These are phyloP conservation scores for Bombycilla garrulus DNA, from an alignment of 2,113 vertebrate species.

Conservation along the genomic window DNA sequence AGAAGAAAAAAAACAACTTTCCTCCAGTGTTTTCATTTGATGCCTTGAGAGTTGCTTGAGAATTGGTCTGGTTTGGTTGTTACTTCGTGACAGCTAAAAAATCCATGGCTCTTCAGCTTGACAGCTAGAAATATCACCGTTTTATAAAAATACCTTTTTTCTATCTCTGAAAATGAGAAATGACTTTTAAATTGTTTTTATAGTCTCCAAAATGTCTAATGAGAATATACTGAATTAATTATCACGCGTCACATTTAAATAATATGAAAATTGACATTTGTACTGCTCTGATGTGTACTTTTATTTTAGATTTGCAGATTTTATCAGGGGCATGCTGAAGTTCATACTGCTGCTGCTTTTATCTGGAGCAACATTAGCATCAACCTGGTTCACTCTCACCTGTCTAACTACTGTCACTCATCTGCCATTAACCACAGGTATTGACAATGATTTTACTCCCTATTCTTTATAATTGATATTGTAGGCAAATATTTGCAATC, in stretches of 20 bases:
- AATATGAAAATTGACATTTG: neutral
- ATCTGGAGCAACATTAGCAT: conserved; percentile 89
- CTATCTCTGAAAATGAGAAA: conserved; percentile 8
- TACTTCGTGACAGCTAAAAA: conserved; percentile 24
- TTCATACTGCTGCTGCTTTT: conserved; percentile 93
- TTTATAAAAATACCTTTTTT: neutral
- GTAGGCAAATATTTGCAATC: neutral
- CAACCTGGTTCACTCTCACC: conserved; percentile 96
- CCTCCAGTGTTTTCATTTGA: neutral
- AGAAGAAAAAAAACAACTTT: neutral
- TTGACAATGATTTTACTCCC: neutral
- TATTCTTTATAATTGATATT: neutral
- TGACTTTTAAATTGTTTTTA: neutral
- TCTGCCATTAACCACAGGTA: conserved; percentile 93
- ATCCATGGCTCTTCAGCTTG: neutral
- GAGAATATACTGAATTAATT: neutral
- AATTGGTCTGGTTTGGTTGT: conserved; percentile 35
- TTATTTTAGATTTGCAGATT: conserved; percentile 92
- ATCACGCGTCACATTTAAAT: conserved; percentile 7
- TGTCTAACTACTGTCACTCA: conserved; percentile 89
- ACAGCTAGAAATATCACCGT: neutral
- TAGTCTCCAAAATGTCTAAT: neutral
- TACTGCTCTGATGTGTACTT: conserved; percentile 43
- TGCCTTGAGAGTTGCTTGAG: conserved; percentile 26
- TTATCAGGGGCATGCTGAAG: conserved; percentile 95